Percentiles rank a stretch among this genome's conserved stretches.
These are phyloP conservation scores for Morone saxatilis DNA, from an alignment of 2,113 vertebrate genomes.

Conservation along the genomic window DNA sequence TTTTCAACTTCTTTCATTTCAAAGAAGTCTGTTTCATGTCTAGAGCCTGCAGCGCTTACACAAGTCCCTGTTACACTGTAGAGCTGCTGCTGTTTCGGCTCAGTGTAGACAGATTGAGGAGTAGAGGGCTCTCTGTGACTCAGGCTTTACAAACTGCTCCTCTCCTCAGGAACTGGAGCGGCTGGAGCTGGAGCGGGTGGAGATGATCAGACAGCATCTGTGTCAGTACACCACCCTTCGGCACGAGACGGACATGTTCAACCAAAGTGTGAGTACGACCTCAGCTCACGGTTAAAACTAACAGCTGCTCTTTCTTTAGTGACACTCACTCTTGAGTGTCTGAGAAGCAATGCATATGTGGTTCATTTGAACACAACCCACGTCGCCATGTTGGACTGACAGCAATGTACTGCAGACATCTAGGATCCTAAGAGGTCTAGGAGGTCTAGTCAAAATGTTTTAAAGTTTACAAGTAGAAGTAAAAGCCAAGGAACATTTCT, in stretches of 20 bases:
- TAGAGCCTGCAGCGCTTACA: background rate
- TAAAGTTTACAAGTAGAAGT: too few relatives aligned
- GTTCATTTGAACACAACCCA: too few relatives aligned
- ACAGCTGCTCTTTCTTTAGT: background rate
- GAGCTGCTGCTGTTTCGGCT: background rate
- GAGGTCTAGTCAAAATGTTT: too few relatives aligned
- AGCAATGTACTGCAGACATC: too few relatives aligned
- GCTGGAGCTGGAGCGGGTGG: conserved; percentile 95
- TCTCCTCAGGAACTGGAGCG: conserved; percentile 92
- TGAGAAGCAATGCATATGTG: too few relatives aligned
- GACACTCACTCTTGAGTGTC: background rate
- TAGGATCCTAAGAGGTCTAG: too few relatives aligned
- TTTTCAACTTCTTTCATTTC: too few relatives aligned
- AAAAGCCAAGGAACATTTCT: too few relatives aligned
- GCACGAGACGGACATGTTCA: conserved; percentile 99
- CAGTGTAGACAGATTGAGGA: background rate
- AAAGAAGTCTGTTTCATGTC: background rate
- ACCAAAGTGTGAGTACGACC: conserved; percentile 93
- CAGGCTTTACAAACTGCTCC: background rate
- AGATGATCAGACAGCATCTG: conserved; percentile 96
- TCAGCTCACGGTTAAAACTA: background rate
- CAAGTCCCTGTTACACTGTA: background rate
- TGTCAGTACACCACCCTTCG: conserved; percentile 96
- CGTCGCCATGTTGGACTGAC: too few relatives aligned
- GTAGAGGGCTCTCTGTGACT: conserved; percentile 3